Conservation (phyloP, 2,113 vertebrate genomes). For the Oncorhynchus masou region DNA sequence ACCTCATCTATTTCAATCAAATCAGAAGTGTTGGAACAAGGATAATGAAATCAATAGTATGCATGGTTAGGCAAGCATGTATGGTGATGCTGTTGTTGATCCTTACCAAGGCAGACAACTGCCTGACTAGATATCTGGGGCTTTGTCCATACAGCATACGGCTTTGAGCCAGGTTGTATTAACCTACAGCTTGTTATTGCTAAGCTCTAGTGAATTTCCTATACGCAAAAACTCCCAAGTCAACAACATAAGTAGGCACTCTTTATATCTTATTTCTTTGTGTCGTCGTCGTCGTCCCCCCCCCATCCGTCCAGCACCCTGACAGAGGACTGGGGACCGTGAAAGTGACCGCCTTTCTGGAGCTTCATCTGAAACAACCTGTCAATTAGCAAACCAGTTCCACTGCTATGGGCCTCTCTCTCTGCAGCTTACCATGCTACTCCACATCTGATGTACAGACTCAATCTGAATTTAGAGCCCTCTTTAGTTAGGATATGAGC, state of each 20-base stretch:
- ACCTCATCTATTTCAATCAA: constrained; percentile 13
- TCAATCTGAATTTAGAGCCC: not conserved
- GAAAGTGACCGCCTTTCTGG: constrained; percentile 74
- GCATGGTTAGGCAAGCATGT: too few species aligned
- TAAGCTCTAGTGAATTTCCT: too few species aligned
- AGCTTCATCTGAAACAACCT: constrained; percentile 64
- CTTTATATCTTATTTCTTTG: not conserved
- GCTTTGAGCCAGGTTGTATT: too few species aligned
- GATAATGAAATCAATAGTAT: constrained; percentile 46
- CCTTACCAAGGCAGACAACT: too few species aligned
- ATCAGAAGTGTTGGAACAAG: constrained; percentile 14
- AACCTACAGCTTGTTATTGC: too few species aligned
- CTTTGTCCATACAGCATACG: too few species aligned
- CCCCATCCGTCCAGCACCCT: constrained; percentile 28
- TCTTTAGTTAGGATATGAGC: constrained; percentile 27
- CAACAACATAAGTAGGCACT: not conserved
- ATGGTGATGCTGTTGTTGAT: too few species aligned
- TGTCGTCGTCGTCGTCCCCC: not conserved
- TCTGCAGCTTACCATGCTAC: constrained; percentile 56
- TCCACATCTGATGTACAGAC: constrained; percentile 42
- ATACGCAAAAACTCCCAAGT: too few species aligned
- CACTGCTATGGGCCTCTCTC: constrained; percentile 54
- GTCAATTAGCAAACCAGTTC: constrained; percentile 73
- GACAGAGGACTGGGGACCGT: constrained; percentile 62
- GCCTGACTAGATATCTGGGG: too few species aligned